Evolutionary conservation across 2,888 invertebrate genomes (phyloP).

Genomic region (Drosophila meridionalis): DNA sequence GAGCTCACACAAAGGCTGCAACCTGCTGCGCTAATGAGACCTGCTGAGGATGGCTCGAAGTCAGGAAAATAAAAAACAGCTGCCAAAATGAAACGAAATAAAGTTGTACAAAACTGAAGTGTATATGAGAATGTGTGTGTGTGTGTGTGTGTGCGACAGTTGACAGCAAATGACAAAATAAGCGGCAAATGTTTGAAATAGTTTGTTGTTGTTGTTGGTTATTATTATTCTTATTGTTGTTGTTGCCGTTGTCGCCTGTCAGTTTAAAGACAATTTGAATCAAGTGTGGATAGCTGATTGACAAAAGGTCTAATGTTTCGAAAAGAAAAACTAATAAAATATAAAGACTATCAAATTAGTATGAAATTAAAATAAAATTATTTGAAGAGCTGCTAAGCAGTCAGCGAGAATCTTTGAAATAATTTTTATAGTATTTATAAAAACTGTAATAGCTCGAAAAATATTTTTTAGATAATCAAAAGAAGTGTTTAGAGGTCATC

Average conservation of each 20-base stretch:
- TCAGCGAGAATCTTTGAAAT: background rate
- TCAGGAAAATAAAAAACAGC: slow-evolving; percentile 50
- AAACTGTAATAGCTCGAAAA: too few relatives aligned
- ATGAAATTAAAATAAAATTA: background rate
- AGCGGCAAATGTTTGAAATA: slow-evolving; percentile 73
- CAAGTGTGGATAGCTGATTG: slow-evolving; percentile 17
- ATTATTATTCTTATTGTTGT: slow-evolving; percentile 19
- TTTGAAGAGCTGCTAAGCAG: background rate
- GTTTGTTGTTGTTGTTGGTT: slow-evolving; percentile 13
- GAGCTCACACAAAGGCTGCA: slow-evolving; percentile 32
- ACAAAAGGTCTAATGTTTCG: background rate
- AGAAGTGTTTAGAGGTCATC: too few relatives aligned
- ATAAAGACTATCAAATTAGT: background rate
- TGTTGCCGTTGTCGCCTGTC: slow-evolving; percentile 57
- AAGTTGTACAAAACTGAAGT: slow-evolving; percentile 67
- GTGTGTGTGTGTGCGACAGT: slow-evolving; percentile 54
- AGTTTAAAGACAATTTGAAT: slow-evolving; percentile 45
- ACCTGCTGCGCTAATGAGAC: slow-evolving; percentile 80
- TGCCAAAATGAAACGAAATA: slow-evolving; percentile 69
- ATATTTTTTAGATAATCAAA: background rate
- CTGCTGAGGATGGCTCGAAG: slow-evolving; percentile 55
- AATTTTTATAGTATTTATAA: too few relatives aligned
- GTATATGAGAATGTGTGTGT: slow-evolving; percentile 8
- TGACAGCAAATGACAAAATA: slow-evolving; percentile 78
- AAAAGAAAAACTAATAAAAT: background rate